These are phyloP conservation scores for Ophioninae sp. DNA, from an alignment of 2,888 invertebrate species.

Conservation along the genomic window DNA sequence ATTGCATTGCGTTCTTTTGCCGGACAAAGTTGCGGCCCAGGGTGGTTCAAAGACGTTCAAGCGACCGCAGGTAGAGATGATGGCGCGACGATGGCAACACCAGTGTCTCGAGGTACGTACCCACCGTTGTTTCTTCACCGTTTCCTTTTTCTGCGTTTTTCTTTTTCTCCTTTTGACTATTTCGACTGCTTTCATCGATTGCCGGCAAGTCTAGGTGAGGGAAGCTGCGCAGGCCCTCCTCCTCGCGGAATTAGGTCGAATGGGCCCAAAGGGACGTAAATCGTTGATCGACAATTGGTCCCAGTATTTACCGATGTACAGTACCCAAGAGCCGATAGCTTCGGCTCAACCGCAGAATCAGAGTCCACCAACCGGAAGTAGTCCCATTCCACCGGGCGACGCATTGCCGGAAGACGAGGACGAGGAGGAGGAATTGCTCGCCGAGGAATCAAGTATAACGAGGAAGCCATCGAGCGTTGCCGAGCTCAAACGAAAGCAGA, in stretches of 20 bases:
- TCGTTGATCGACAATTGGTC: conserved; percentile 97
- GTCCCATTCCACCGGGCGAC: conserved; percentile 73
- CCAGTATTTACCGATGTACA: conserved; percentile 94
- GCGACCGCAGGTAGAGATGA: conserved; percentile 98
- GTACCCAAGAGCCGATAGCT: conserved; percentile 90
- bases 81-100: conserved; percentile 99
- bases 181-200: too few relatives aligned
- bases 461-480: conserved; percentile 92
- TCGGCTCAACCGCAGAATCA: conserved; percentile 83
- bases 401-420: conserved; percentile 85
- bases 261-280: conserved; percentile 96
- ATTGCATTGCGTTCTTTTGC: conserved; percentile 96
- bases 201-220: conserved; percentile 83
- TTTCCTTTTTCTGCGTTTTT: conserved; percentile 3
- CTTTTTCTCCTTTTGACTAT: background rate
- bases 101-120: conserved; percentile 94
- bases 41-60: conserved; percentile 91
- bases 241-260: conserved; percentile 93
- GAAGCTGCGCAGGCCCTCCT: conserved; percentile 98
- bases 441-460: conserved; percentile 84
- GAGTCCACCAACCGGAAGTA: conserved; percentile 78
- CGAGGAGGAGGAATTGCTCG: conserved; percentile 92
- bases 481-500: conserved; percentile 95
- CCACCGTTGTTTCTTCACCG: background rate
- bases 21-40: conserved; percentile 91